Evolutionary conservation across 2,797 vertebrate species (phyloP).

Genomic region (Scolopax rusticola): DNA sequence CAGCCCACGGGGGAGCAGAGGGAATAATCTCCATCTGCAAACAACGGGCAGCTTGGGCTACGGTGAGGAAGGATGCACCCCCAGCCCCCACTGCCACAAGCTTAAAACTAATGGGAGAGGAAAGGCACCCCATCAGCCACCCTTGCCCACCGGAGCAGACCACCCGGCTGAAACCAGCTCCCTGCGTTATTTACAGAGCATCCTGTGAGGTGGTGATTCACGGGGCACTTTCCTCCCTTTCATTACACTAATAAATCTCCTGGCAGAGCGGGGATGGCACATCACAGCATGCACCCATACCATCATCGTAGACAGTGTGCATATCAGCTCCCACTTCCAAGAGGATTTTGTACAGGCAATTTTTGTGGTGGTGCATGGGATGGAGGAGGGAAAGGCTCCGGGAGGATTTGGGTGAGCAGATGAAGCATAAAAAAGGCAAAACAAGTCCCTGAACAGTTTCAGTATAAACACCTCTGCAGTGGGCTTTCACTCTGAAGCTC

Average conservation of each 20-base stretch:
- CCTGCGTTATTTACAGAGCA: not conserved
- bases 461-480: not conserved
- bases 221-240: not conserved
- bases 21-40: not conserved
- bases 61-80: rapidly evolving
- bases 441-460: not conserved
- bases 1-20: not conserved
- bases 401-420: not conserved
- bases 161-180: not conserved
- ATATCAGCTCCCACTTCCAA: not conserved
- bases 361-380: rapidly evolving
- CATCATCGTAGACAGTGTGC: not conserved
- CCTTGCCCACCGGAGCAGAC: rapidly evolving
- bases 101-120: not conserved
- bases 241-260: not conserved
- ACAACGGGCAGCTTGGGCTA: not conserved
- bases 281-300: not conserved
- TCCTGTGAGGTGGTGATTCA: not conserved
- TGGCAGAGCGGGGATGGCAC: not conserved
- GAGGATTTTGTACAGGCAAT: not conserved
- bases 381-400: not conserved
- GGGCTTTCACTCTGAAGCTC: not conserved
- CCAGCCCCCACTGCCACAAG: not conserved
- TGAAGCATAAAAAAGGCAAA: not conserved
- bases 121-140: not conserved